A percentile compares a stretch with the other conserved stretches of the same genome.
Evolutionary conservation across 2,797 vertebrate species (phyloP).

Genomic region (Falco cherrug): DNA sequence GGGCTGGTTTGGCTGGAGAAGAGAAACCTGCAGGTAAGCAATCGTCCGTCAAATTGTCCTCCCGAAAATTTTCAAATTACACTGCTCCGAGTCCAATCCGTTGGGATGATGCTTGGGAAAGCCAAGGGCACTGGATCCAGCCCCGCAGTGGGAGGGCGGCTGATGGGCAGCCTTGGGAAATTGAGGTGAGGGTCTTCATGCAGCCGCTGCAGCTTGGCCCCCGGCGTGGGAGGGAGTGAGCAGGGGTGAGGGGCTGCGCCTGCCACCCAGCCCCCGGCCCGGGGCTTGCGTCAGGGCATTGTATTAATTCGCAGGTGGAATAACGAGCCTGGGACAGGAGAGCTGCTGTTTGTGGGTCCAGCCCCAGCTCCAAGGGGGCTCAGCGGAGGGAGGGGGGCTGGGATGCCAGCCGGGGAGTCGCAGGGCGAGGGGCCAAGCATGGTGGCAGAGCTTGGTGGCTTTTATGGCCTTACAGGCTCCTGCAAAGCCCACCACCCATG

Average conservation of each 20-base stretch:
- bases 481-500: fast-evolving
- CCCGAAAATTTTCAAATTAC: not conserved
- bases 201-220: not conserved
- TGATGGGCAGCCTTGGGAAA: not conserved
- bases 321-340: not conserved
- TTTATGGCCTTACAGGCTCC: fast-evolving
- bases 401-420: not conserved
- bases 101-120: not conserved
- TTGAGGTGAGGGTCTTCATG: fast-evolving
- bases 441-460: not conserved
- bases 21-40: not conserved
- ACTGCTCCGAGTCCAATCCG: fast-evolving
- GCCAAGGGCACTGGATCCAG: fast-evolving
- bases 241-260: not conserved
- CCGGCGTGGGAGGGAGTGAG: fast-evolving
- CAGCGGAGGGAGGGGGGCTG: not conserved
- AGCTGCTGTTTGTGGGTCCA: not conserved
- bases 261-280: fast-evolving
- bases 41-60: not conserved
- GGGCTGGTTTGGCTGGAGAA: not conserved
- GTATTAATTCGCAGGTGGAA: not conserved
- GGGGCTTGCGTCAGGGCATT: not conserved
- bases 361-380: fast-evolving
- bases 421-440: fast-evolving
- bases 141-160: fast-evolving